These are phyloP conservation scores for Mungos mungo DNA, from an alignment of 2,113 vertebrate genomes.

Conservation along the genomic window DNA sequence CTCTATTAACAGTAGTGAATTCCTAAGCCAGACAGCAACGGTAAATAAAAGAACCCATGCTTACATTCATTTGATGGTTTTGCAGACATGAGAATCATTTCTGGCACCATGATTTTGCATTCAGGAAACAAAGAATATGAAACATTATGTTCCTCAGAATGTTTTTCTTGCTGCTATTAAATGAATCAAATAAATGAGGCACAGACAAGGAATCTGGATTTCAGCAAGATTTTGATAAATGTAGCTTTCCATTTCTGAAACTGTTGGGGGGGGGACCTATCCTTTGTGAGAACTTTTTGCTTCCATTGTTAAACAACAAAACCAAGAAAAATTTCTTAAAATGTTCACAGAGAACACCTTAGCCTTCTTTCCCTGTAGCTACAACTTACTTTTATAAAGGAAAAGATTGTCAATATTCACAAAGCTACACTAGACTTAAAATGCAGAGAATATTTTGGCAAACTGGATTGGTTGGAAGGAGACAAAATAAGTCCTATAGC, in stretches of 20 bases:
- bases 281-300: not conserved
- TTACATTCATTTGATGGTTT: conserved; percentile 81
- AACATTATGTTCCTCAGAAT: conserved; percentile 46
- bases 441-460: not conserved
- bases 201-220: not conserved
- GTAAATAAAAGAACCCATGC: conserved; percentile 83
- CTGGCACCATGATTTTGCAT: conserved; percentile 73
- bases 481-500: not conserved
- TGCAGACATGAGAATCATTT: conserved; percentile 72
- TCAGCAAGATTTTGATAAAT: not conserved
- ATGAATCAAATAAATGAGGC: conserved; percentile 27
- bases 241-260: conserved; percentile 28
- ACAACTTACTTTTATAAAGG: conserved; percentile 4
- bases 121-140: conserved; percentile 74
- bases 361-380: not conserved
- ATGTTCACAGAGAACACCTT: conserved; percentile 28
- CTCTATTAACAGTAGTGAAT: conserved; percentile 84
- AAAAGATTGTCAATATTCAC: not conserved
- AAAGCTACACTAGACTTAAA: not conserved
- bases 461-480: not conserved
- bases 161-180: conserved; percentile 15
- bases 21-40: conserved; percentile 77
- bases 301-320: not conserved
- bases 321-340: not conserved
- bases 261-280: not conserved